Evolutionary conservation across 2,113 vertebrate species (phyloP).

Genomic region (Canis aureus): DNA sequence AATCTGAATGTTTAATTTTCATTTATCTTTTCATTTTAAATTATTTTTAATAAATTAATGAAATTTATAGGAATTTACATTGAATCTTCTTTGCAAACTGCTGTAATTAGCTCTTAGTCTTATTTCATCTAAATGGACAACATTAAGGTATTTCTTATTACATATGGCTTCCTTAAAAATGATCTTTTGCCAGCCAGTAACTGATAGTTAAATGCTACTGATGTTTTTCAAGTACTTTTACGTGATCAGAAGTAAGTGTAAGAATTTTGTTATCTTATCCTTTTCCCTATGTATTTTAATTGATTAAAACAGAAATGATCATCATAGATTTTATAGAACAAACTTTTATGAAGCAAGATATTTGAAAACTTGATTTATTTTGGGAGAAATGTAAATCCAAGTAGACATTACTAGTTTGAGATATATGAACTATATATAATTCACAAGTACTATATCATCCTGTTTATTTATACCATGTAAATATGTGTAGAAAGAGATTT

Average conservation of each 20-base stretch:
- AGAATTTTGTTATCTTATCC: background rate
- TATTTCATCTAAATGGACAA: background rate
- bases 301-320: slow-evolving; percentile 41
- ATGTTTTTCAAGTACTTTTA: background rate
- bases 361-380: slow-evolving; percentile 62
- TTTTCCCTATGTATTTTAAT: background rate
- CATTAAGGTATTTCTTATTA: background rate
- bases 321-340: background rate
- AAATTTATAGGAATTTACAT: background rate
- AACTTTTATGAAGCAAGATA: background rate
- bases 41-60: slow-evolving; percentile 14
- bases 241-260: background rate
- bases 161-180: background rate
- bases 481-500: background rate
- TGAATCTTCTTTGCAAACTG: background rate
- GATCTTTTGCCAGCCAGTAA: background rate
- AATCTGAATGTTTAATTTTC: background rate
- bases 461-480: background rate
- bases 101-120: background rate
- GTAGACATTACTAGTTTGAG: background rate
- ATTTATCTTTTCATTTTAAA: slow-evolving; percentile 44
- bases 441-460: background rate
- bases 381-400: background rate
- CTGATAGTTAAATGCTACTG: background rate
- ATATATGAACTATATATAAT: background rate